Evolutionary conservation across 2,797 vertebrate species (phyloP).

Genomic region (Oreochromis mossambicus): DNA sequence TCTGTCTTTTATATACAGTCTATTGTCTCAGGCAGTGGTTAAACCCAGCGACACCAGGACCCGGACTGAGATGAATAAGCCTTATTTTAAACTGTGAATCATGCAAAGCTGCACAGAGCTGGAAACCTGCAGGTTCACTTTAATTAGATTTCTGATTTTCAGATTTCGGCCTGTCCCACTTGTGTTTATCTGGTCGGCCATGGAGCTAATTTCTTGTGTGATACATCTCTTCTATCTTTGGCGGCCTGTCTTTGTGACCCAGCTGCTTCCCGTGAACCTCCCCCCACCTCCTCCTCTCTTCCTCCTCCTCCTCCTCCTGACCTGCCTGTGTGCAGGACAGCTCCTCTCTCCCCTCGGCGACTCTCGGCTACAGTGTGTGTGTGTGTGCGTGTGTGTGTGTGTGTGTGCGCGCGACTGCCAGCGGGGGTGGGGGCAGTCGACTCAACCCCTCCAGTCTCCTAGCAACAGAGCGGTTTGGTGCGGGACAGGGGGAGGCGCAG

Average conservation of each 20-base stretch:
- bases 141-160: background rate
- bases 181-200: constrained; percentile 1
- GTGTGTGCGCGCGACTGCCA: constrained; percentile 61
- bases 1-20: background rate
- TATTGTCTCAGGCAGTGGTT: background rate
- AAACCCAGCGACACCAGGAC: background rate
- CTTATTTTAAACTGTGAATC: background rate
- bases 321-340: constrained; percentile 70
- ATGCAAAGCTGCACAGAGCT: background rate
- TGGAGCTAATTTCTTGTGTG: constrained; percentile 51
- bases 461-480: constrained; percentile 86
- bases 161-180: background rate
- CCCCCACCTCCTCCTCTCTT: constrained; percentile 41
- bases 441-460: constrained; percentile 84
- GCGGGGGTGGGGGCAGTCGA: constrained; percentile 76
- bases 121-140: background rate
- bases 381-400: constrained; percentile 1
- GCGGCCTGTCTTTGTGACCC: constrained; percentile 70
- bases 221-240: constrained; percentile 37
- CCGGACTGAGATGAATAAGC: background rate
- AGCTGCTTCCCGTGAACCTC: constrained; percentile 68
- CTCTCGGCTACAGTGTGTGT: constrained; percentile 37
- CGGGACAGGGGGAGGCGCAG: constrained; percentile 74
- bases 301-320: constrained; percentile 67
- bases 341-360: constrained; percentile 59